Base-by-base conservation (phyloP, 2,113 vertebrate species). In the Trematocara nigrifrons region DNA sequence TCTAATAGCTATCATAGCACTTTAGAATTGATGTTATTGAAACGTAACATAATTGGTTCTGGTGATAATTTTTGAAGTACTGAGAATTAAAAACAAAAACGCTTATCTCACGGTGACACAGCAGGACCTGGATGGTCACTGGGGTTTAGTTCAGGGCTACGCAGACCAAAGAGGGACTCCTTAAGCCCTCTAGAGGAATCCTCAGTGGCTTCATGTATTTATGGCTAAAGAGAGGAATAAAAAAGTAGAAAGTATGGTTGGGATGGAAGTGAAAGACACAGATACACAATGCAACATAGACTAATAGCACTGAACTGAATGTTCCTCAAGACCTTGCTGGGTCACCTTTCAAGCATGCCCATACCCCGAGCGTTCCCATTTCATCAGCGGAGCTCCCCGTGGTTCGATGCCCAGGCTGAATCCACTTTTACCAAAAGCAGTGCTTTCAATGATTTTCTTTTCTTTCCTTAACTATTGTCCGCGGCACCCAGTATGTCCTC, bases 321-420 rank as follows among this genome's bases (percentile, higher is more conserved):
- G 38, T 81, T 89, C 51, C 79, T 86, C 5, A 38, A 83, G 80
- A 69, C 53, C 81, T 84, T 76, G 83, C 87, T 84, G 90, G 64
- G 71, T 86, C 85, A 88, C 79, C 81, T 90, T 69, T 89, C 78
- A 91, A 87, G 74, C 52, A 9, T 88, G 42, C 26, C 79, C 77
- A 78, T 29, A 89, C 42, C 33, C 31, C 56, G 40, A 79, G 69
- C 83, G 18, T 83, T 83, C 20, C 56, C n/a, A 86, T 87, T 89
- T 92, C 51, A 79, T 47, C 18, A 40, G 47, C 38, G 45, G 80
- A 54, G 79, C 81, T 76, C 66, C 87, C 87, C 49, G 74, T 40
- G 57, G 91, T 80, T 53, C 64, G 45, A 77, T 31, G 49, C 79
- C 59, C 83, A 59, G 79, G 76, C 78, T 49, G 84, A 47, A 51